Percentiles rank a stretch among this genome's conserved stretches.
phyloP scores from a whole-genome alignment of 2,113 vertebrate genomes.

The Dicerorhinus sumatrensis region DNA sequence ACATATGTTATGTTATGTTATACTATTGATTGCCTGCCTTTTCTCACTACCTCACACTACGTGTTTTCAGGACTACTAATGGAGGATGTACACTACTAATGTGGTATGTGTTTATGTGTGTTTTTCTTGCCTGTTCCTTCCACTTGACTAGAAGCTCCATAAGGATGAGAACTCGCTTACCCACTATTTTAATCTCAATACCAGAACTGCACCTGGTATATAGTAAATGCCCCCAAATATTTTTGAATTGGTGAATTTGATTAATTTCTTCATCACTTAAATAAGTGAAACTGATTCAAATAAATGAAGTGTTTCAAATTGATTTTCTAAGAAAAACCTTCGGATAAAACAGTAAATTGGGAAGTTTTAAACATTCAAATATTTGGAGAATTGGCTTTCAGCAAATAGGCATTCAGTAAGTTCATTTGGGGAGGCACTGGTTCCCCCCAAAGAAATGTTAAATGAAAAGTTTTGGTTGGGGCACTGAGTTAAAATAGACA shows the following conservation, averaged over 20 bases:
- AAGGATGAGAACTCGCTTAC: background rate
- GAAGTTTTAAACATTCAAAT: background rate
- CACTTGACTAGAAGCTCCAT: background rate
- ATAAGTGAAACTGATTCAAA: background rate
- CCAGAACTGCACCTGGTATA: background rate
- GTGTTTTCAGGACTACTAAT: background rate
- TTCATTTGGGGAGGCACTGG: background rate
- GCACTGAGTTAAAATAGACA: background rate
- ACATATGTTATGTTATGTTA: accelerated
- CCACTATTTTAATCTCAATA: background rate
- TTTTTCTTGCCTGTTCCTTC: background rate
- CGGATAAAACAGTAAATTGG: background rate
- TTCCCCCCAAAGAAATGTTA: background rate
- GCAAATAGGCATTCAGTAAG: background rate
- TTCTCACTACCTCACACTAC: background rate
- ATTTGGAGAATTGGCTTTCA: background rate
- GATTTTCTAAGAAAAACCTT: background rate
- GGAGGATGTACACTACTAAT: background rate
- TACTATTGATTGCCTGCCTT: background rate
- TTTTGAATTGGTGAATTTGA: background rate
- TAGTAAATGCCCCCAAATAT: background rate
- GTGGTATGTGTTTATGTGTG: too few relatives aligned
- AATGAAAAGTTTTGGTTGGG: background rate
- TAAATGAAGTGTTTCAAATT: background rate
- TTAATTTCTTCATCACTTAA: too few relatives aligned